These are phyloP conservation scores for Lepus townsendii DNA, from an alignment of 2,797 vertebrate genomes.

Conservation along the genomic window DNA sequence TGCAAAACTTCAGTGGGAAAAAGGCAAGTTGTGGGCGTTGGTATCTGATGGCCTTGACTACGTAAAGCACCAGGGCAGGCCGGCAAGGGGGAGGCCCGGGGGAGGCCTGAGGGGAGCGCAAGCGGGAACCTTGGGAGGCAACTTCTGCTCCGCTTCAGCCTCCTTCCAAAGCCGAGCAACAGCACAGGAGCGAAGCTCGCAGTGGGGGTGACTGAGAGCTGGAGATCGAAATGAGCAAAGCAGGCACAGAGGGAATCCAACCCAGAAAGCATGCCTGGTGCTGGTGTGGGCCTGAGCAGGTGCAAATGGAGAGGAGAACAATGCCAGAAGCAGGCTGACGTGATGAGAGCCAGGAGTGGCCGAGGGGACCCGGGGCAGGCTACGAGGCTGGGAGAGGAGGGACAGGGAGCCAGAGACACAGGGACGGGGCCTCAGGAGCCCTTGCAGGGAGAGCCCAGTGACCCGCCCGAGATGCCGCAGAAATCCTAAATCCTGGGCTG, in stretches of 20 bases:
- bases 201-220: neutral
- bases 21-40: neutral
- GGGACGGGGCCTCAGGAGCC: neutral
- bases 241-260: neutral
- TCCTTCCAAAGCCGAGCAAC: neutral
- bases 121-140: neutral
- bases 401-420: accelerated
- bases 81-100: too few relatives aligned
- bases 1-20: neutral
- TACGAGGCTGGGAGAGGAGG: neutral
- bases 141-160: neutral
- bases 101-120: neutral
- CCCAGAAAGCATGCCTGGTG: neutral
- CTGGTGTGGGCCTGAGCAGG: too few relatives aligned
- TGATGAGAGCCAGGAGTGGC: neutral
- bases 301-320: neutral
- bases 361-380: neutral
- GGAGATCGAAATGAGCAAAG: neutral
- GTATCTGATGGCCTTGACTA: neutral
- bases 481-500: neutral
- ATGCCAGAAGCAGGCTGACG: neutral
- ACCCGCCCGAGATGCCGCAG: neutral
- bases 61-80: neutral
- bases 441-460: neutral
- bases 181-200: neutral